Conservation (phyloP, 2,113 vertebrate species). For the Phalacrocorax aristotelis region DNA sequence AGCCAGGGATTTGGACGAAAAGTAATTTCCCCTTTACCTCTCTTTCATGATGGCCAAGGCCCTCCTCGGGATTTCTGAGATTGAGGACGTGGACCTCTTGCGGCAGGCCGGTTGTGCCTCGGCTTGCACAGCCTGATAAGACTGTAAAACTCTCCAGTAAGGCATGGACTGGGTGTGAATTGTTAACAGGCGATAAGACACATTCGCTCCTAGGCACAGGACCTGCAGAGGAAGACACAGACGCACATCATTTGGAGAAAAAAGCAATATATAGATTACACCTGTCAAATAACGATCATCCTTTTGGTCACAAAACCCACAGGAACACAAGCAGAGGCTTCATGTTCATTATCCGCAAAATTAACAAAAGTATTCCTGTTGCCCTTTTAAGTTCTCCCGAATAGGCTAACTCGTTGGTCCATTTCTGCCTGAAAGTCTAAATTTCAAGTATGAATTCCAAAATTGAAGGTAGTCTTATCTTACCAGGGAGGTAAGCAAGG, state of each 20-base stretch:
- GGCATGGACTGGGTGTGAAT: conserved; percentile 89
- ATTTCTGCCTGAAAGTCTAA: not conserved
- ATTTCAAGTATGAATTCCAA: not conserved
- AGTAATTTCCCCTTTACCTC: conserved; percentile 73
- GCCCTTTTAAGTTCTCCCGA: not conserved
- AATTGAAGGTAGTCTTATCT: not conserved
- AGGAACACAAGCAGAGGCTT: not conserved
- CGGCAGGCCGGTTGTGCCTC: conserved; percentile 80
- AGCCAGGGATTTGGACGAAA: not conserved
- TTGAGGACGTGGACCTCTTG: conserved; percentile 95
- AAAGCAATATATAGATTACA: not conserved
- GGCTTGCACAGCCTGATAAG: conserved; percentile 91
- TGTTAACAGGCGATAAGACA: conserved; percentile 82
- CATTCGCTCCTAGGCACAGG: conserved; percentile 79
- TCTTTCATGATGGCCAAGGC: conserved; percentile 64
- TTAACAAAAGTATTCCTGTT: not conserved
- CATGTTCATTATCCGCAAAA: not conserved
- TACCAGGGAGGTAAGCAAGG: not conserved
- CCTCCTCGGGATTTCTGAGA: conserved; percentile 76
- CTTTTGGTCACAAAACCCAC: not conserved
- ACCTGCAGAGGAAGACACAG: conserved; percentile 72
- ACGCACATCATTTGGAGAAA: not conserved
- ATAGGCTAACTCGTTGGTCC: not conserved
- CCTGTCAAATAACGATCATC: not conserved
- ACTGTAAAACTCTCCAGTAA: conserved; percentile 86